Evolutionary conservation across 2,113 vertebrate species (phyloP), one percentile per base, ranked within the genome.

Genomic region (Tylochromis polylepis): DNA sequence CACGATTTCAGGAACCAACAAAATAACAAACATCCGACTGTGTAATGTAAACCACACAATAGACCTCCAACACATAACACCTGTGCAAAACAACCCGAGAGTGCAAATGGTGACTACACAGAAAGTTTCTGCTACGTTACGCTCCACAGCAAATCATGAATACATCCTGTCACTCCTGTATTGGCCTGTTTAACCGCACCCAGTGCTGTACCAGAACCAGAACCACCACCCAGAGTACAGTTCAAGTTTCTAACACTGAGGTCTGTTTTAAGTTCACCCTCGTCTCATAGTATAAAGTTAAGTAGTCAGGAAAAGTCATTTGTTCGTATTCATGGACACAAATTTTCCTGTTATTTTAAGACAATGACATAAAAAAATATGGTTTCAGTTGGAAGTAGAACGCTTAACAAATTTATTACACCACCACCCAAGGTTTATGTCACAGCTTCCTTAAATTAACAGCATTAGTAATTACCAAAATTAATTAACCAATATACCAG

Each of bases 381-480:
- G 22, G 9, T 29, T 67, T 29, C 22, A 46, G 67, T 11, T 46
- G 41, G 1, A 46, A 29, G 41, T 27, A 16, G 0, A 43, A 43
- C 16, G 38, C 0, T 27, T 1, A 0, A 46, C 38, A 72, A 46
- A 0, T 46, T 5, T 72, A 72, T 49, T 46, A 49, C 22, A 29
- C 27, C 41, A 27, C 15, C 67, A 72, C 22, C 41, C 67, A 29
- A 70, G 0, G 65, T 70, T 43, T 43, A 24, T 70, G 38, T 24
- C 38, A 43, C 38, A 72, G 22, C 22, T 7, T 46, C 67, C 5
- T 27, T 49, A 49, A 2, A 49, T 29, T 72, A 46, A 18, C 67
- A 46, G 22, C 18, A 15, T 46, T 46, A 10, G 22, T 27, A 72
- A 46, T 72, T 46, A 72, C 9, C 41, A 18, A 65, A 65, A 65